Evolutionary conservation across 2,888 invertebrate species (phyloP).

Genomic region (Drosophila cyrtoloma): DNA sequence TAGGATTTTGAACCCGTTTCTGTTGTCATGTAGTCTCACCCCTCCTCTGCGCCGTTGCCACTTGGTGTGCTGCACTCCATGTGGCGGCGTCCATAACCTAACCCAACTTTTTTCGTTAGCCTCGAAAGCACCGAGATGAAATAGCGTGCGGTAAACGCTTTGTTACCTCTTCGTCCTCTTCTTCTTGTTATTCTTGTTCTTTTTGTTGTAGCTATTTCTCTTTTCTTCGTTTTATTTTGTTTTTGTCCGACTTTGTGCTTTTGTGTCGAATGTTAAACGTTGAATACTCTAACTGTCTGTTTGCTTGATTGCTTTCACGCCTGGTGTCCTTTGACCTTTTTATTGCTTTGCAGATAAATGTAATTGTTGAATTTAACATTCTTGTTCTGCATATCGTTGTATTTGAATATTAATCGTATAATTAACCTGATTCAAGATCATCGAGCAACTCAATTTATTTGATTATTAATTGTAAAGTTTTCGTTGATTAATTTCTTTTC

Average conservation of each 20-base stretch:
- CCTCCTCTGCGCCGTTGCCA: slow-evolving; percentile 1
- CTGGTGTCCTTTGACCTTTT: slow-evolving; percentile 19
- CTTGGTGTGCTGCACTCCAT: slow-evolving; percentile 56
- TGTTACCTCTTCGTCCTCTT: slow-evolving; percentile 38
- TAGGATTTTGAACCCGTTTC: slow-evolving; percentile 83
- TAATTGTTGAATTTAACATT: slow-evolving; percentile 24
- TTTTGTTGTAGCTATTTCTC: slow-evolving; percentile 3
- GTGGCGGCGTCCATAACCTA: slow-evolving; percentile 82
- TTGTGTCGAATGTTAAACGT: slow-evolving; percentile 38
- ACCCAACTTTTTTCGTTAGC: slow-evolving; percentile 72
- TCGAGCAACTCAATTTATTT: background rate
- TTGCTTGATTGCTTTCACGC: slow-evolving; percentile 4
- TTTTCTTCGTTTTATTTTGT: background rate
- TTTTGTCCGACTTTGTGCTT: slow-evolving; percentile 24
- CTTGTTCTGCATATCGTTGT: background rate
- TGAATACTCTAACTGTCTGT: slow-evolving; percentile 26
- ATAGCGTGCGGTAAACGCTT: slow-evolving; percentile 61
- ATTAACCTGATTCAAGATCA: slow-evolving; percentile 23
- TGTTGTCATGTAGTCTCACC: slow-evolving; percentile 54
- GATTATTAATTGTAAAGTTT: background rate
- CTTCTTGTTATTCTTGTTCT: slow-evolving; percentile 12
- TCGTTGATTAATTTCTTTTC: background rate
- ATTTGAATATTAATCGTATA: slow-evolving; percentile 52
- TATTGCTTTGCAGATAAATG: slow-evolving; percentile 5
- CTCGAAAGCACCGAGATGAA: slow-evolving; percentile 50